phyloP scores from a whole-genome alignment of 2,888 invertebrate species.

The Lithophane leautieri region DNA sequence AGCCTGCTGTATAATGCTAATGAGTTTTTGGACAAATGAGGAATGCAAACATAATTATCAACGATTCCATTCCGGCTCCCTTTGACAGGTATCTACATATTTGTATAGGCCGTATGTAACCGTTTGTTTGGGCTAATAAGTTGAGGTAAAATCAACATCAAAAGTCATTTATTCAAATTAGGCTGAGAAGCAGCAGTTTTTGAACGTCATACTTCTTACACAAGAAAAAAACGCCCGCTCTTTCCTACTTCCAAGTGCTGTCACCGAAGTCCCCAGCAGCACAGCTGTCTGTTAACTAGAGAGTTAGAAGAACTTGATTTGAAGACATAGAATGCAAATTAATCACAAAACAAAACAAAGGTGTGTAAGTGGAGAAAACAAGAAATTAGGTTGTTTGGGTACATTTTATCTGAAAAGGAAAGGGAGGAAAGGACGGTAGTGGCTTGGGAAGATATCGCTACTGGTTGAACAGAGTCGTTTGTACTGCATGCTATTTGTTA shows the following conservation, averaged over 20 bases:
- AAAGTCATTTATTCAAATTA: not conserved
- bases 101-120: conserved; percentile 4
- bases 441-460: not conserved
- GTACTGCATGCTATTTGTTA: not conserved
- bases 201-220: not conserved
- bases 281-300: too few relatives aligned
- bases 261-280: too few relatives aligned
- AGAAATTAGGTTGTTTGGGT: not conserved
- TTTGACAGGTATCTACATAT: conserved; percentile 11
- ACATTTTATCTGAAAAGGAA: not conserved
- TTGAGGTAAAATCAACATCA: not conserved
- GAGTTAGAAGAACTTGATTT: too few relatives aligned
- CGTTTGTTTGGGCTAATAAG: not conserved
- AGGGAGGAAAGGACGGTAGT: not conserved
- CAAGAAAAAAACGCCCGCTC: too few relatives aligned
- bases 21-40: conserved; percentile 29
- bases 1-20: conserved; percentile 17
- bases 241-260: too few relatives aligned
- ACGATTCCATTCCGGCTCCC: not conserved
- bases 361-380: not conserved
- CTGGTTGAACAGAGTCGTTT: not conserved
- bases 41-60: conserved; percentile 32
- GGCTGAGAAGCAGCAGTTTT: not conserved
- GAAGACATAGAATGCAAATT: too few relatives aligned
- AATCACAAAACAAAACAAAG: too few relatives aligned